Base-by-base conservation (phyloP, 2,888 invertebrate genomes). In the Cheilosia impressa region DNA sequence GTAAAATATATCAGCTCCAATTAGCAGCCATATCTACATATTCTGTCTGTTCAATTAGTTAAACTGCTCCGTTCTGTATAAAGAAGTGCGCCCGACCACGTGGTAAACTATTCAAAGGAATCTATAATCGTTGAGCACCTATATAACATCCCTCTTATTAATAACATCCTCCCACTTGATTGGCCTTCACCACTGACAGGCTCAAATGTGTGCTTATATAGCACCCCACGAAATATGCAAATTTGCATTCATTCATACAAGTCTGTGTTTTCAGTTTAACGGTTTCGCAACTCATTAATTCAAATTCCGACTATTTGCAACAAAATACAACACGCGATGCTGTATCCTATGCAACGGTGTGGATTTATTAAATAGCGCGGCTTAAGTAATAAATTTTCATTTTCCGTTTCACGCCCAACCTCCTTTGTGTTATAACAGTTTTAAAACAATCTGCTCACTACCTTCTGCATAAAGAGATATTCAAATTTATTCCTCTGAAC, bases 401-500 rank as follows among this genome's bases (percentile, higher is more conserved):
- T 19, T 50, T 13, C 45, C 15, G 10, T 17, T 41, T 62, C 15
- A 50, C 50, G 45, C 31, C 63, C 50, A 50, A 47, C 15, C 47
- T 24, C 19, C 47, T 17, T 47, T 5, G n/a, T 50, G 34, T 38
- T 22, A 19, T 19, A 58, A 38, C 5, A 41, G 13, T 22, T 58
- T 65, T 31, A 17, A 52, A n/a, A 22, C 38, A 22, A 52, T 52
- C 52, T 65, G 63, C 63, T 63, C 50, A 34, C 19, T 31, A 50
- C 15, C 17, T 10, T 19, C 34, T 50, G 34, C 2, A 65, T 27
- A 62, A 27, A 34, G 6, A 47, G 52, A 50, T 63, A 47, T 63
- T 50, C 31, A 50, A 24, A 50, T 63, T 63, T 63, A 63, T 63
- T 50, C 10, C 52, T 65, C 17, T 65, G n/a, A 52, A 52, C 34